phyloP scores from a whole-genome alignment of 2,888 invertebrate species.

The Aplocera efformata region DNA sequence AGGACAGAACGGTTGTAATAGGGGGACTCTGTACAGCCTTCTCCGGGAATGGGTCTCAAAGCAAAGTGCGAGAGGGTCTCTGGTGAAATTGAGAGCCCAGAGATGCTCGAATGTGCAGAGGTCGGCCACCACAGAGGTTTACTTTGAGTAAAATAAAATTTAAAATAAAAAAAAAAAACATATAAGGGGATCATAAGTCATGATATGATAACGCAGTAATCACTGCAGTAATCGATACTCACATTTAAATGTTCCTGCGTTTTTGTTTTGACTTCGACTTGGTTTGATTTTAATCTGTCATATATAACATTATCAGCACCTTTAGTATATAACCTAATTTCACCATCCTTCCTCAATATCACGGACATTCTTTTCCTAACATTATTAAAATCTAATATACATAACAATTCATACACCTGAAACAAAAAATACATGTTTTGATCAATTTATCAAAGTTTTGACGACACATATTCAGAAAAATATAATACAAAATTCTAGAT shows the following conservation, averaged over 20 bases:
- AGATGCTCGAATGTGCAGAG: too few species aligned
- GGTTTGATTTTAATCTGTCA: constrained; percentile 90
- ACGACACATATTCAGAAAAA: background rate
- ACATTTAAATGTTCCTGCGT: constrained; percentile 97
- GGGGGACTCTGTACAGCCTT: too few species aligned
- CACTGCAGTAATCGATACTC: too few species aligned
- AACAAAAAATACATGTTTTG: constrained; percentile 37
- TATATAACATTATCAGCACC: constrained; percentile 99
- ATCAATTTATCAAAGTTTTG: background rate
- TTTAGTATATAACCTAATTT: constrained; percentile 95
- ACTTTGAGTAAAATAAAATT: too few species aligned
- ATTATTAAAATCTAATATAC: constrained; percentile 99
- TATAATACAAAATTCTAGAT: constrained; percentile 10
- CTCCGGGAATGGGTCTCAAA: too few species aligned
- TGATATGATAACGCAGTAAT: too few species aligned
- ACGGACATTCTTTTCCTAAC: constrained; percentile 99
- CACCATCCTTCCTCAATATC: constrained; percentile 90
- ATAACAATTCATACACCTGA: constrained; percentile 95
- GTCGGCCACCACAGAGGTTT: too few species aligned
- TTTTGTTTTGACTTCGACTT: constrained; percentile 87
- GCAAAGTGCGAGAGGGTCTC: too few species aligned
- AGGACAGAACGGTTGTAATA: too few species aligned
- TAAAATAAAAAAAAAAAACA: too few species aligned
- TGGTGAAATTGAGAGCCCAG: too few species aligned
- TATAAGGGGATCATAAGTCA: too few species aligned